A percentile compares a stretch with the other conserved stretches of the same genome.
Evolutionary conservation across 2,113 vertebrate species (phyloP).

Genomic region (Haemorhous mexicanus): DNA sequence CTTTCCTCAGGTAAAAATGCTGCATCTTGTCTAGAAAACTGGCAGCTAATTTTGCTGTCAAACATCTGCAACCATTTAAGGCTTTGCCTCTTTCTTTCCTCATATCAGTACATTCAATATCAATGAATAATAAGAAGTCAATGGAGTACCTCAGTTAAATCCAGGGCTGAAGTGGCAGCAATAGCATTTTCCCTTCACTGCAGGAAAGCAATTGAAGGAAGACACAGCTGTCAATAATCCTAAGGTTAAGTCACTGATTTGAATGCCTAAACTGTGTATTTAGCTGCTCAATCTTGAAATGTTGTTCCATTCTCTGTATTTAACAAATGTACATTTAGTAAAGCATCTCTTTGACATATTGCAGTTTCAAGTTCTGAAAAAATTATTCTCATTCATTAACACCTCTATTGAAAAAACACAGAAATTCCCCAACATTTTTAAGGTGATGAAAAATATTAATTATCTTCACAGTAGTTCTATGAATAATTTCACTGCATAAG

Average conservation of each 20-base stretch:
- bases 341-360: background rate
- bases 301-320: background rate
- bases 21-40: background rate
- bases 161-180: background rate
- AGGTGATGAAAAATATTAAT: background rate
- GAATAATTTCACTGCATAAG: background rate
- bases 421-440: background rate
- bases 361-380: background rate
- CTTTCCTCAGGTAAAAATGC: background rate
- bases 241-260: background rate
- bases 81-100: background rate
- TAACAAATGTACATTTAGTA: background rate
- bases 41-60: constrained; percentile 31
- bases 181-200: background rate
- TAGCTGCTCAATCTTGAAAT: background rate
- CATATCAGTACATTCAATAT: background rate
- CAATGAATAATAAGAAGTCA: background rate
- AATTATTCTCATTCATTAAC: background rate
- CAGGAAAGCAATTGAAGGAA: background rate
- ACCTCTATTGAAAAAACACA: background rate
- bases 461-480: background rate
- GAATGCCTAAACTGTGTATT: background rate
- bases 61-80: background rate
- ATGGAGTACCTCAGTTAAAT: background rate
- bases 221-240: background rate